Percentiles rank a stretch among this genome's conserved stretches.
These are phyloP conservation scores for Serranochromis macrocephalus DNA, from an alignment of 2,113 vertebrate species.

Conservation along the genomic window DNA sequence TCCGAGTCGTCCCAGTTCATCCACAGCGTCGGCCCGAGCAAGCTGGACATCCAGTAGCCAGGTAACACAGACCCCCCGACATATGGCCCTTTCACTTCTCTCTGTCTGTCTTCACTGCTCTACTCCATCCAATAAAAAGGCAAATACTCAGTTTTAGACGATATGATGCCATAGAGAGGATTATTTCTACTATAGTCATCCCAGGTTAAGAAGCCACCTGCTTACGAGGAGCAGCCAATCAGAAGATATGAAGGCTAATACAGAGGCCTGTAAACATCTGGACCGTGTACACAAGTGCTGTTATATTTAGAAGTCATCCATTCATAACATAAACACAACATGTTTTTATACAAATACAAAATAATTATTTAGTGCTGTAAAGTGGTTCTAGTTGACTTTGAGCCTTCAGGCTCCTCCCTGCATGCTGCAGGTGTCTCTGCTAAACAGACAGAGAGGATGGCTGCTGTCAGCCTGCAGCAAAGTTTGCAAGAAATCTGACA, in stretches of 20 bases:
- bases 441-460: neutral
- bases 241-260: neutral
- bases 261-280: neutral
- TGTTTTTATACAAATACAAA: accelerated
- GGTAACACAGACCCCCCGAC: neutral
- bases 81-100: neutral
- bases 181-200: neutral
- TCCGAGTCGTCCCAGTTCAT: conserved; percentile 83
- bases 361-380: neutral
- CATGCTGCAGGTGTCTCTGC: neutral
- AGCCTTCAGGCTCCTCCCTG: neutral
- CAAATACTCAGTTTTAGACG: accelerated
- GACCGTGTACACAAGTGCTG: neutral
- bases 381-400: accelerated
- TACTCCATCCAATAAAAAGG: neutral
- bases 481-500: accelerated
- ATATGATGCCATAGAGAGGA: neutral
- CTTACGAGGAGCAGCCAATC: neutral
- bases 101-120: neutral
- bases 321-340: neutral
- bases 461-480: neutral
- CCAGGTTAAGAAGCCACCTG: neutral
- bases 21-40: conserved; percentile 75
- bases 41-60: conserved; percentile 61
- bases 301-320: neutral